These are phyloP conservation scores for Drosophila borborema DNA, from an alignment of 2,888 invertebrate species.

Conservation along the genomic window DNA sequence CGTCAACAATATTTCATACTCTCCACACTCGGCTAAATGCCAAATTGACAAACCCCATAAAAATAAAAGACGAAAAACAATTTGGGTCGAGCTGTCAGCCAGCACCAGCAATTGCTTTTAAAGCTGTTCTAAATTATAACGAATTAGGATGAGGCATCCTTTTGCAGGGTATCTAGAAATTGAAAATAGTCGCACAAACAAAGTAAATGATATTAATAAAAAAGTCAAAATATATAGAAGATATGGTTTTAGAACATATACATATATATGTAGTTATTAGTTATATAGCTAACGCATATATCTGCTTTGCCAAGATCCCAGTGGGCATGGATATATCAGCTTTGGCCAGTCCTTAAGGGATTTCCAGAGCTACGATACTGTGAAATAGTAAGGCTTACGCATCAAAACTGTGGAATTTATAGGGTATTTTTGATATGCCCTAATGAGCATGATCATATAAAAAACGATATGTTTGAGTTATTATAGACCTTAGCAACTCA, in stretches of 20 bases:
- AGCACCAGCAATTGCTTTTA: constrained; percentile 1
- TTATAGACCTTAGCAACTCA: too few species aligned
- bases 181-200: not conserved
- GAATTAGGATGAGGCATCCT: not conserved
- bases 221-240: not conserved
- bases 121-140: constrained; percentile 6
- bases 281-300: not conserved
- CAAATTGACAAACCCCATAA: constrained; percentile 69
- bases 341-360: not conserved
- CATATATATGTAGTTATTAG: too few species aligned
- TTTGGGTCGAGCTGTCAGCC: constrained; percentile 23
- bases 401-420: not conserved
- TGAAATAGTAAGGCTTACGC: not conserved
- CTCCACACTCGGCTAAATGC: constrained; percentile 43
- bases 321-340: not conserved
- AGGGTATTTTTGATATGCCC: not conserved
- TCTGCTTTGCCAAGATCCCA: not conserved
- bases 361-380: too few species aligned
- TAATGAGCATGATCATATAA: not conserved
- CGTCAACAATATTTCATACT: constrained; percentile 47
- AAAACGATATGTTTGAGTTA: too few species aligned
- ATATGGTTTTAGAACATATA: too few species aligned
- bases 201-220: not conserved
- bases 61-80: constrained; percentile 41
- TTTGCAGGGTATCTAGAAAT: not conserved